Percentiles rank a stretch among this genome's conserved stretches.
These are phyloP conservation scores for Elymnias hypermnestra DNA, from an alignment of 1,140 invertebrate genomes.

Conservation along the genomic window DNA sequence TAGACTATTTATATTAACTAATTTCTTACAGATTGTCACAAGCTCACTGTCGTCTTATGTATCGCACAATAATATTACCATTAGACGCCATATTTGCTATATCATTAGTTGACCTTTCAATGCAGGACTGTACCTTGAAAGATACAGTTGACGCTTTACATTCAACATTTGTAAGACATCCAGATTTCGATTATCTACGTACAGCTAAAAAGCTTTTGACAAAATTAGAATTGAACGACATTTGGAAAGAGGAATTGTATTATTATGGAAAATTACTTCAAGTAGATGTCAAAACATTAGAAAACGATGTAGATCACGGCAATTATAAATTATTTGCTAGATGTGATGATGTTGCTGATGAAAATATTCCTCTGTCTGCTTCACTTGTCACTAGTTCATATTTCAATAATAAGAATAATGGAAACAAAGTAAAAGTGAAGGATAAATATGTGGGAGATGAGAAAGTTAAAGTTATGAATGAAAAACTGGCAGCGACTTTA, in stretches of 20 bases:
- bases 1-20: not conserved
- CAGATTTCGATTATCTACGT: conserved; percentile 64
- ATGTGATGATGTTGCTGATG: conserved; percentile 47
- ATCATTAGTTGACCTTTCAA: conserved; percentile 66
- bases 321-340: conserved; percentile 45
- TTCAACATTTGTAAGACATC: conserved; percentile 58
- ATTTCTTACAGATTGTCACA: conserved; percentile 63
- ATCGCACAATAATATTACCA: conserved; percentile 55
- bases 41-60: conserved; percentile 72
- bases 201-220: conserved; percentile 57
- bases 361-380: conserved; percentile 45
- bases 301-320: conserved; percentile 42
- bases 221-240: conserved; percentile 47
- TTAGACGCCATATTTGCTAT: conserved; percentile 68
- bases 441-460: conserved; percentile 24
- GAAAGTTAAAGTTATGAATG: conserved; percentile 27
- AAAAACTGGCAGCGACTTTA: conserved; percentile 53
- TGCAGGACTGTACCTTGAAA: conserved; percentile 66
- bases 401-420: conserved; percentile 41
- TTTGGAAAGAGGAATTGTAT: conserved; percentile 63
- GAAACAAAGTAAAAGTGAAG: conserved; percentile 18
- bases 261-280: conserved; percentile 62
- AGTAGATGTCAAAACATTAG: conserved; percentile 57
- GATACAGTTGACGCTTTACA: conserved; percentile 66
- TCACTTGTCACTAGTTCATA: conserved; percentile 62